A percentile compares a stretch with the other conserved stretches of the same genome.
Evolutionary conservation across 2,888 invertebrate species (phyloP).

Genomic region (Boloria euphrosyne): DNA sequence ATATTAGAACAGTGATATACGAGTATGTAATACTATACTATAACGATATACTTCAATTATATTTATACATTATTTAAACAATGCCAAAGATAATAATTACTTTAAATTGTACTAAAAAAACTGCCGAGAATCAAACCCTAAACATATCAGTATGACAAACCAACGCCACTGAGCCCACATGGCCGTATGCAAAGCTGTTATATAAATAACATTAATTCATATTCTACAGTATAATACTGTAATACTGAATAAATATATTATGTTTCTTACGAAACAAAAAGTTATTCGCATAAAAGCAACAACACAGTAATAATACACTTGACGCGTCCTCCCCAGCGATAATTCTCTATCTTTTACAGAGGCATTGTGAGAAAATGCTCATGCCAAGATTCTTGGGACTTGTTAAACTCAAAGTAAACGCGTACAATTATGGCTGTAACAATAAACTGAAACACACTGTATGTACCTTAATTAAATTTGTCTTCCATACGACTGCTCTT

Average conservation of each 20-base stretch:
- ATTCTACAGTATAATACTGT: neutral
- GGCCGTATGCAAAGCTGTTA: too few species aligned
- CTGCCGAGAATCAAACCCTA: too few species aligned
- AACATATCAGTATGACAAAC: too few species aligned
- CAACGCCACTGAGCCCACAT: too few species aligned
- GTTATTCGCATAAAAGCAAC: constrained; percentile 6
- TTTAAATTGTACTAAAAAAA: too few species aligned
- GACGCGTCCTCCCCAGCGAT: constrained; percentile 14
- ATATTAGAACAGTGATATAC: neutral
- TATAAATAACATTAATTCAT: neutral
- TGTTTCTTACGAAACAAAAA: constrained; percentile 11
- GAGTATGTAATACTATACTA: too few species aligned
- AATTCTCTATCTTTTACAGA: constrained; percentile 23
- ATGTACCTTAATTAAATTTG: constrained; percentile 38
- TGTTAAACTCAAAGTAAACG: constrained; percentile 38
- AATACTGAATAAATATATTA: neutral
- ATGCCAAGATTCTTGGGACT: constrained; percentile 35
- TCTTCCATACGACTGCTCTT: constrained; percentile 33
- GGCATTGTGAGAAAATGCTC: constrained; percentile 28
- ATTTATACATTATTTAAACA: too few species aligned
- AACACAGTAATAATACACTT: constrained; percentile 17
- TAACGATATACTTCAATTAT: too few species aligned
- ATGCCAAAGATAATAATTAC: too few species aligned
- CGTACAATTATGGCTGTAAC: constrained; percentile 36
- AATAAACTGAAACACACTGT: constrained; percentile 36